Conservation (phyloP, 2,888 invertebrate species). For the Andrena bicolor region DNA sequence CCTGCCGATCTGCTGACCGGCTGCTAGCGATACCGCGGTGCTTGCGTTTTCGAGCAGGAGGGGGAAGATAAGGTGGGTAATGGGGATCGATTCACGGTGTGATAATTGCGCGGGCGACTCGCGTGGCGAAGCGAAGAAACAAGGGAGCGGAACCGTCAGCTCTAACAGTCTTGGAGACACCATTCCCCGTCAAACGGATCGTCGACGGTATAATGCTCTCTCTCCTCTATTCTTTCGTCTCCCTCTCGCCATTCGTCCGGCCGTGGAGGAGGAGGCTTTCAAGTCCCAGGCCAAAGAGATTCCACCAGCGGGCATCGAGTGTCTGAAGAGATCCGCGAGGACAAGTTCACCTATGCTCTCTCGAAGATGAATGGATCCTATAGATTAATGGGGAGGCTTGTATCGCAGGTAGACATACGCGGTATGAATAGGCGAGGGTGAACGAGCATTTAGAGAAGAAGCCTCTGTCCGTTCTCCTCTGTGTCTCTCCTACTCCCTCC, state of each 20-base stretch:
- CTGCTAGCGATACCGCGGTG: conserved; percentile 46
- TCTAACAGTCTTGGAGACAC: conserved; percentile 5
- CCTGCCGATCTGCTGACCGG: conserved; percentile 48
- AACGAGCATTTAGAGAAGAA: conserved; percentile 70
- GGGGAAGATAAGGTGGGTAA: no score
- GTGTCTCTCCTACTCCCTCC: conserved; percentile 23
- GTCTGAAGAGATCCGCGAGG: conserved; percentile 65
- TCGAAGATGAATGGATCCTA: conserved; percentile 71
- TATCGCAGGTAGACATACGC: conserved; percentile 73
- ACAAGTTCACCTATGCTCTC: conserved; percentile 71
- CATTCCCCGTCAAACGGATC: conserved; percentile 5
- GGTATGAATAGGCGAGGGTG: conserved; percentile 70
- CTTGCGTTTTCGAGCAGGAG: no score
- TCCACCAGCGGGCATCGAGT: conserved; percentile 61
- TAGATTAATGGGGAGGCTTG: conserved; percentile 66
- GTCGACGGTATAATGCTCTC: conserved; percentile 26
- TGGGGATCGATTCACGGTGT: background rate
- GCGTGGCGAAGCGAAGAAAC: background rate
- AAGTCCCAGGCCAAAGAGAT: conserved; percentile 61
- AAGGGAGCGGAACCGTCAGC: background rate
- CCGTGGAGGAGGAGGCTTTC: conserved; percentile 48
- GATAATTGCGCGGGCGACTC: background rate
- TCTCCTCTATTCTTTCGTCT: background rate
- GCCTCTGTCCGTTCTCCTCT: conserved; percentile 59
- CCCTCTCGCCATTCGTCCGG: conserved; percentile 13